phyloP scores from a whole-genome alignment of 2,113 vertebrate genomes.

The Myiopsitta monachus region DNA sequence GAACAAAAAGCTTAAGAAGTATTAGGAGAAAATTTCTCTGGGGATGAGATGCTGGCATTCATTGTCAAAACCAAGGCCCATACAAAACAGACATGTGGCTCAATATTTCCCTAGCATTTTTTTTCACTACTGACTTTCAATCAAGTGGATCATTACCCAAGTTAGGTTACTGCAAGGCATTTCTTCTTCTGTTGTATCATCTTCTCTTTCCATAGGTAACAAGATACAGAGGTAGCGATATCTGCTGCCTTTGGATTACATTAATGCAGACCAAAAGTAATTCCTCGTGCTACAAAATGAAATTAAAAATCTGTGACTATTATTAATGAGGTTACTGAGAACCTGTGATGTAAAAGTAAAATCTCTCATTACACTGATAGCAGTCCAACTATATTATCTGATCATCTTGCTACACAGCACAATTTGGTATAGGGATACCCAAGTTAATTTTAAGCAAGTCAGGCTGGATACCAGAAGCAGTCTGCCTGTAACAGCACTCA shows the following conservation, averaged over 20 bases:
- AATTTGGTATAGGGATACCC: conserved; percentile 25
- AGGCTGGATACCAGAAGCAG: background rate
- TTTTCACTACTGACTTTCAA: background rate
- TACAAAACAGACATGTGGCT: background rate
- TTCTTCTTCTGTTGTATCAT: background rate
- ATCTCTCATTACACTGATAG: conserved; percentile 28
- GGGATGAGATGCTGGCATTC: background rate
- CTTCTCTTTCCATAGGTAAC: background rate
- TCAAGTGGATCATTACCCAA: background rate
- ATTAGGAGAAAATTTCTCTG: background rate
- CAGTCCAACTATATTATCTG: background rate
- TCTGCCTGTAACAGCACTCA: background rate
- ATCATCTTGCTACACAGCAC: conserved; percentile 19
- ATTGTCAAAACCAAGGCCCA: background rate
- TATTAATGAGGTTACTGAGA: conserved; percentile 41
- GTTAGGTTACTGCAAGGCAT: background rate
- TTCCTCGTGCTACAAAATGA: conserved; percentile 31
- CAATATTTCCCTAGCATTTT: background rate
- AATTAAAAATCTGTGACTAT: background rate
- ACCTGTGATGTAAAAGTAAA: conserved; percentile 4
- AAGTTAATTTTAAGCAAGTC: conserved; percentile 29
- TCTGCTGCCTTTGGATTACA: conserved; percentile 12
- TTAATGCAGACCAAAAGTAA: conserved; percentile 9
- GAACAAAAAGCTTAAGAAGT: background rate
- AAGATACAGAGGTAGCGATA: background rate